These are phyloP conservation scores for Cantharis flavilabris DNA, from an alignment of 2,888 invertebrate genomes.

Conservation along the genomic window DNA sequence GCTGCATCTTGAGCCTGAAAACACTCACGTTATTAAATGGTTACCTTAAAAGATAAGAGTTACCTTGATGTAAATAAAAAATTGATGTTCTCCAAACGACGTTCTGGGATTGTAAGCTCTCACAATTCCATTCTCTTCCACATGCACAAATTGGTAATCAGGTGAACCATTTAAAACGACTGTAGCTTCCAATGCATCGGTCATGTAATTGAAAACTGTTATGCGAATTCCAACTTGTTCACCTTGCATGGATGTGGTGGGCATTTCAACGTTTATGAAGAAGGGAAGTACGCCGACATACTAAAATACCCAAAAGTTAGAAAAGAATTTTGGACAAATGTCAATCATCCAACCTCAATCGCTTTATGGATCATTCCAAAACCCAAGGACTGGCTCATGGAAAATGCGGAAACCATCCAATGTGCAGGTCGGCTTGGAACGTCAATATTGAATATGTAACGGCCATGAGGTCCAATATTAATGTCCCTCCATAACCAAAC, in stretches of 20 bases:
- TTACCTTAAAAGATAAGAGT: neutral
- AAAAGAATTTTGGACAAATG: neutral
- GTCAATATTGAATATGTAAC: slow-evolving; percentile 82
- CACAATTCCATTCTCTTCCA: slow-evolving; percentile 85
- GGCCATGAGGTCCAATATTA: slow-evolving; percentile 89
- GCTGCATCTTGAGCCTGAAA: slow-evolving; percentile 72
- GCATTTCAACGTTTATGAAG: slow-evolving; percentile 94
- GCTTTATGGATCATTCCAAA: slow-evolving; percentile 85
- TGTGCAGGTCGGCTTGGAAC: slow-evolving; percentile 85
- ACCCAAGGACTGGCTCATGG: slow-evolving; percentile 84
- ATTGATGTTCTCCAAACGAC: slow-evolving; percentile 92
- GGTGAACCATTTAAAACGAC: slow-evolving; percentile 84
- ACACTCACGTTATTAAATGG: neutral
- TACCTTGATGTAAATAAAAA: slow-evolving; percentile 79
- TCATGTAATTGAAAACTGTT: slow-evolving; percentile 93
- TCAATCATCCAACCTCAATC: slow-evolving; percentile 63
- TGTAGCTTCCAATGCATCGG: slow-evolving; percentile 79
- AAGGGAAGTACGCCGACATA: slow-evolving; percentile 91
- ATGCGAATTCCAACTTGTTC: slow-evolving; percentile 93
- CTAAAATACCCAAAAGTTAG: slow-evolving; percentile 53
- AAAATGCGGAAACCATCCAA: slow-evolving; percentile 93
- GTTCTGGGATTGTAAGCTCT: slow-evolving; percentile 89
- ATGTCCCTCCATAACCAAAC: slow-evolving; percentile 95
- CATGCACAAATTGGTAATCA: slow-evolving; percentile 90
- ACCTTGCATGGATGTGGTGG: slow-evolving; percentile 79